Evolutionary conservation across 2,797 vertebrate genomes (phyloP), one percentile per base, ranked within the genome.

Genomic region (Helarctos malayanus): DNA sequence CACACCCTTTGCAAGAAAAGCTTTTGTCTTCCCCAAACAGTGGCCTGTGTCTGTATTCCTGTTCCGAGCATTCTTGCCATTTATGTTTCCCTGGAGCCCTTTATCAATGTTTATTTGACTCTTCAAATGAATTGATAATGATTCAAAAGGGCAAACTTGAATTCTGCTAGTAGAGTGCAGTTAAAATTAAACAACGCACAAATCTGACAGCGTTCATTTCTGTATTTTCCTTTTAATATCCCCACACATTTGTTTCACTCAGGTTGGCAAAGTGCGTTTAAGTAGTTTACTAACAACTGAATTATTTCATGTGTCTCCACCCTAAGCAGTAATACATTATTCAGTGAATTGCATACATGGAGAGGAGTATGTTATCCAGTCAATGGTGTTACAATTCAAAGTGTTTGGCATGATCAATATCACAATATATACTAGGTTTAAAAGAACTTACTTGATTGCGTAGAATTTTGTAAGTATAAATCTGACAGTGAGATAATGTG

Each of bases 61-160:
- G 0, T 71, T 97, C 45, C 7, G 63, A 94, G 68, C 32, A 59
- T 92, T 94, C 97, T 96, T 96, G 19, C 59, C 57, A 83, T 80
- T 84, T 97, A 92, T 65, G 82, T 88, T 89, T 91, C 94, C 95
- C 54, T 13, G 85, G 65, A 97, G 91, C 14, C 91, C 63, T 97
- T 97, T 97, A 97, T 98, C 56, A 87, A 90, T 97, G 94, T 98
- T 96, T 98, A 89, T 95, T 76, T 82, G 96, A 97, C 89, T 81
- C 61, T 47, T 92, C 96, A 88, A 92, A 96, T 97, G 75, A 98
- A 98, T 97, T 98, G 97, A 98, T 98, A 98, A 97, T 81, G 75
- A 97, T 49, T 83, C 95, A 75, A 82, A 97, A 98, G 87, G 87
- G 3, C 45, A 96, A 97, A 85, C 35, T 97, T 25, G 19, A 97